Percentiles rank a stretch among this genome's conserved stretches.
phyloP scores from a whole-genome alignment of 2,113 vertebrate genomes.

The Tretioscincus oriximinensis region DNA sequence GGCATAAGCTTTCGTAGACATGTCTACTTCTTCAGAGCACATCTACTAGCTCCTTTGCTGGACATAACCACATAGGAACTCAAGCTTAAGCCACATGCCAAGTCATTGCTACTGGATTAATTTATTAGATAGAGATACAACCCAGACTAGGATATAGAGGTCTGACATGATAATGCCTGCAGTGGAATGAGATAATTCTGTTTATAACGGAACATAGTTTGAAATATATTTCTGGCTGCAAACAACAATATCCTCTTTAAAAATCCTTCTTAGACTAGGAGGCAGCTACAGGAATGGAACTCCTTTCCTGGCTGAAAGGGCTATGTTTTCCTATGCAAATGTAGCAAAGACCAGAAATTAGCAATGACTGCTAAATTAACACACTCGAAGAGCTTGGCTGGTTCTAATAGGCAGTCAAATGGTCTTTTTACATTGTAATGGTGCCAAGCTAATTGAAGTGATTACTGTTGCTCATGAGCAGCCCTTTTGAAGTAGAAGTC shows the following conservation, averaged over 20 bases:
- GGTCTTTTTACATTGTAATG: conserved; percentile 87
- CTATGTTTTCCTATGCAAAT: conserved; percentile 84
- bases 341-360: conserved; percentile 81
- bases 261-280: conserved; percentile 66
- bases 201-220: conserved; percentile 58
- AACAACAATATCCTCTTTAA: conserved; percentile 54
- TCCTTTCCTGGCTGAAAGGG: conserved; percentile 75
- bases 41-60: too few relatives aligned
- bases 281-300: conserved; percentile 67
- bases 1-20: too few relatives aligned
- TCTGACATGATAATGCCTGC: conserved; percentile 30
- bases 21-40: too few relatives aligned
- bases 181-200: conserved; percentile 35
- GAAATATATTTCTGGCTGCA: conserved; percentile 62
- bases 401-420: conserved; percentile 86
- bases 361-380: conserved; percentile 86
- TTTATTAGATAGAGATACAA: conserved; percentile 43
- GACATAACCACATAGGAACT: too few relatives aligned
- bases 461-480: conserved; percentile 85
- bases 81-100: not conserved
- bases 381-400: conserved; percentile 85
- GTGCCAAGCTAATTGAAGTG: conserved; percentile 88
- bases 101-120: not conserved
- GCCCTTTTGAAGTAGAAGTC: conserved; percentile 82
- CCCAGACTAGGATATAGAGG: conserved; percentile 32